Conservation (phyloP, 2,113 vertebrate genomes). For the Calidris pugnax region DNA sequence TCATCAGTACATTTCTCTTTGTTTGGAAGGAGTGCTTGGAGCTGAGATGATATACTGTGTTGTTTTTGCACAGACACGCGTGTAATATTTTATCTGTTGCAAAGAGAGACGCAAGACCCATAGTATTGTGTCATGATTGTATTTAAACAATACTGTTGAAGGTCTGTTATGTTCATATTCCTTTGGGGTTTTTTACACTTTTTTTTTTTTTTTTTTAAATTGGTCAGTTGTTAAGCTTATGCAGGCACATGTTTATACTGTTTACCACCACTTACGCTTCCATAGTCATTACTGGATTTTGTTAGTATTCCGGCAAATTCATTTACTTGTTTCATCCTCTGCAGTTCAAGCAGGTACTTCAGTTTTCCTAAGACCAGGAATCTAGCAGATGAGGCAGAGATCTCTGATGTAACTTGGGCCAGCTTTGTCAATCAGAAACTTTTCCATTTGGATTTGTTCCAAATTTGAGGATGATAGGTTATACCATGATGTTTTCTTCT, state of each 20-base stretch:
- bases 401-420: background rate
- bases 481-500: background rate
- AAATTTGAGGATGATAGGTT: background rate
- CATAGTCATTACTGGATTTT: background rate
- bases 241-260: background rate
- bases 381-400: background rate
- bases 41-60: background rate
- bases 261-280: background rate
- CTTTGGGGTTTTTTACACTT: background rate
- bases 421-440: background rate
- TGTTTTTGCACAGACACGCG: background rate
- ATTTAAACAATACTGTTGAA: background rate
- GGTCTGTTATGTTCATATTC: background rate
- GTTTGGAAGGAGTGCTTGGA: background rate
- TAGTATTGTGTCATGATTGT: background rate
- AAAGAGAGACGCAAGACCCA: background rate
- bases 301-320: background rate
- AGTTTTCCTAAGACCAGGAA: background rate
- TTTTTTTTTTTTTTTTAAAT: background rate
- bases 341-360: background rate
- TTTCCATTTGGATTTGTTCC: background rate
- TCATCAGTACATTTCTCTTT: background rate
- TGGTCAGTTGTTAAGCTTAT: background rate
- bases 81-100: background rate
- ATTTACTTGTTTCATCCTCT: background rate